A percentile compares a stretch with the other conserved stretches of the same genome.
phyloP scores from a whole-genome alignment of 2,797 vertebrate species.

The Girardinus metallicus region DNA sequence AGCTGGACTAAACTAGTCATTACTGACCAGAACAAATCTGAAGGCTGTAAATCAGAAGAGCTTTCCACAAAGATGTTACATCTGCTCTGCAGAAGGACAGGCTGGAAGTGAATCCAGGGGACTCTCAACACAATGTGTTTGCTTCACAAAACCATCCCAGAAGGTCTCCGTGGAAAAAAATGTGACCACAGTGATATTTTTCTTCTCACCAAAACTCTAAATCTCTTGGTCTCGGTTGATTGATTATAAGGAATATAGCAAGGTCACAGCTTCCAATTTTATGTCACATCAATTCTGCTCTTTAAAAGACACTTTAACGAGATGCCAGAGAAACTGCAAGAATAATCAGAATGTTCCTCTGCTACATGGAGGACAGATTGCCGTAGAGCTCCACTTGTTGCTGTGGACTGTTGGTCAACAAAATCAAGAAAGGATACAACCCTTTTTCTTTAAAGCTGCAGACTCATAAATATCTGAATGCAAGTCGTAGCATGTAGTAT shows the following conservation, averaged over 20 bases:
- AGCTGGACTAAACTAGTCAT: not conserved
- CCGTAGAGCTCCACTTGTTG: not conserved
- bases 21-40: not conserved
- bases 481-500: not conserved
- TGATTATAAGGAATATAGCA: not conserved
- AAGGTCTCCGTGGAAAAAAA: not conserved
- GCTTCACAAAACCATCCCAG: not conserved
- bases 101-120: not conserved
- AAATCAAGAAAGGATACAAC: not conserved
- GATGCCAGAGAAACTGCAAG: not conserved
- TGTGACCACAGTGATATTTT: not conserved
- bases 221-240: not conserved
- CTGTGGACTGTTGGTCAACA: not conserved
- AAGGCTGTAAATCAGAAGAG: not conserved
- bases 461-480: not conserved
- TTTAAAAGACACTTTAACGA: not conserved
- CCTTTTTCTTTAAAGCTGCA: not conserved
- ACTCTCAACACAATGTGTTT: not conserved
- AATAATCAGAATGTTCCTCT: not conserved
- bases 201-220: not conserved
- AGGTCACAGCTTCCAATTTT: not conserved
- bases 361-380: not conserved
- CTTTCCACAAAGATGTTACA: not conserved
- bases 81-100: not conserved
- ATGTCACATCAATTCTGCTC: not conserved